Evolutionary conservation across 2,113 vertebrate genomes (phyloP).

Genomic region (Galbula dea): DNA sequence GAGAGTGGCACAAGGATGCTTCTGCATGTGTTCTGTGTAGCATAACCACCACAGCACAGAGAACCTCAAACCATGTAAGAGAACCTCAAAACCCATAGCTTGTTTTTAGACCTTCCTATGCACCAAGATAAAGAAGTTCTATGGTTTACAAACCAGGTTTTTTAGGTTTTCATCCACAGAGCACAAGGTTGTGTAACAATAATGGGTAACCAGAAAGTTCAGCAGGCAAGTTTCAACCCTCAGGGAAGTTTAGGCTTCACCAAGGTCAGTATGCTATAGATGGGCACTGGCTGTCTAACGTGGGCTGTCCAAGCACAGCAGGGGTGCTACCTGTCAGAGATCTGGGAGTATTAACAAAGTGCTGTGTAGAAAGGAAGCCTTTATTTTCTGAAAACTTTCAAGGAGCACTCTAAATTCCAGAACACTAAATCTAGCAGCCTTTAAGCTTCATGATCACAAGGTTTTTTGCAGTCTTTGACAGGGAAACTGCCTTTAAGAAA

Average conservation of each 20-base stretch:
- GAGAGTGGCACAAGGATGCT: neutral
- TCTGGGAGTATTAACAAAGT: neutral
- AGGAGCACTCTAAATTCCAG: neutral
- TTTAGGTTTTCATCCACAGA: neutral
- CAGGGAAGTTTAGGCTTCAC: neutral
- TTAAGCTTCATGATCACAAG: accelerated
- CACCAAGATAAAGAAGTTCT: neutral
- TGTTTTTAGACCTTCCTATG: neutral
- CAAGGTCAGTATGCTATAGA: neutral
- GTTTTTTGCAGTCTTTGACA: neutral
- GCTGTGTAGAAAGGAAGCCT: no score
- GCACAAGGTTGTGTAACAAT: neutral
- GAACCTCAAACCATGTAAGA: no score
- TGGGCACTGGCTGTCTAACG: accelerated
- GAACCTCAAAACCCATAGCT: accelerated
- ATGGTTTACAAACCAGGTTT: no score
- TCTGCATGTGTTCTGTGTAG: no score
- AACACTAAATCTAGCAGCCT: neutral
- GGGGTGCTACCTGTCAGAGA: neutral
- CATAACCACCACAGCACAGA: neutral
- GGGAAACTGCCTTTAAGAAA: neutral
- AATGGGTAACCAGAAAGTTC: neutral
- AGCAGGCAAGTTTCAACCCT: neutral
- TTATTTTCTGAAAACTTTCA: neutral
- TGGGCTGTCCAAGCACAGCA: no score